Percentiles rank a stretch among this genome's conserved stretches.
Evolutionary conservation across 2,113 vertebrate species (phyloP).

Genomic region (Notothenia coriiceps): DNA sequence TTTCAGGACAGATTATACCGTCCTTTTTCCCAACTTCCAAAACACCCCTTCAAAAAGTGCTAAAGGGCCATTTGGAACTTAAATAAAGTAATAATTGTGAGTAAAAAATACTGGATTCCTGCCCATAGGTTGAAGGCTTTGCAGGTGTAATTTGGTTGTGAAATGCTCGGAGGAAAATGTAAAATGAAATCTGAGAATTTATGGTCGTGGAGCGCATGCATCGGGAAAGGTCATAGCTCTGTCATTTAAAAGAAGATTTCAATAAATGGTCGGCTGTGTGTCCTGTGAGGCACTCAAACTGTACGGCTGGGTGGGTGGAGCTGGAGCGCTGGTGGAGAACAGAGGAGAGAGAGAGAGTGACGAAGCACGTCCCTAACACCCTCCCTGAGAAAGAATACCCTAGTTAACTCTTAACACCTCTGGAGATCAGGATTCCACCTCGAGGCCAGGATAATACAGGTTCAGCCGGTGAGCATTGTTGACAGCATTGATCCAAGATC

Average conservation of each 20-base stretch:
- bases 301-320: constrained; percentile 63
- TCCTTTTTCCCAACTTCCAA: constrained; percentile 37
- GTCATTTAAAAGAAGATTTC: constrained; percentile 79
- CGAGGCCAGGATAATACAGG: constrained; percentile 51
- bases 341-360: constrained; percentile 51
- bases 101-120: constrained; percentile 58
- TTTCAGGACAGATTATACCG: constrained; percentile 48
- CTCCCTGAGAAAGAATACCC: constrained; percentile 63
- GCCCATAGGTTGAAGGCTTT: constrained; percentile 52
- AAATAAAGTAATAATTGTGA: constrained; percentile 61
- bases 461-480: constrained; percentile 65
- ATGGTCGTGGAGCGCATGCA: constrained; percentile 61
- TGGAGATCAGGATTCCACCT: constrained; percentile 60
- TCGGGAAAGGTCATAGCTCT: constrained; percentile 77
- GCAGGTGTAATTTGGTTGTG: constrained; percentile 72
- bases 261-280: constrained; percentile 70
- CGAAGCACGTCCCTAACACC: constrained; percentile 61
- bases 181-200: constrained; percentile 79
- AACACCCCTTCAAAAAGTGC: constrained; percentile 48
- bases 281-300: constrained; percentile 52
- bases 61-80: constrained; percentile 38
- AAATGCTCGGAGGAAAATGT: constrained; percentile 75
- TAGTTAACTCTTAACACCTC: constrained; percentile 70
- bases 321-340: constrained; percentile 42
- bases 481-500: constrained; percentile 77